These are phyloP conservation scores for Cancer borealis DNA, from an alignment of 2,888 invertebrate species.

Conservation along the genomic window DNA sequence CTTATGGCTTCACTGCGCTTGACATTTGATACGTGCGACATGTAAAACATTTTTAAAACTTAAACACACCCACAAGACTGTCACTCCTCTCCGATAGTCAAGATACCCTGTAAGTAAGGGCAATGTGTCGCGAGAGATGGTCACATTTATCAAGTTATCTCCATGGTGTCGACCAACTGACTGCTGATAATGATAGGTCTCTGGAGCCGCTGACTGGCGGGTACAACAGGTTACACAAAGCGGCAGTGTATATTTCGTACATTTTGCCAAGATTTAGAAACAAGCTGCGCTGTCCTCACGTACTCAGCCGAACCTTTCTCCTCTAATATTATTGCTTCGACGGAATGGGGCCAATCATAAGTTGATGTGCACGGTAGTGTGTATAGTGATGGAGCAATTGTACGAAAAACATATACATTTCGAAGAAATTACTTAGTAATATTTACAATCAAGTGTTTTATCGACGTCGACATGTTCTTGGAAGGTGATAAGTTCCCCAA, in stretches of 20 bases:
- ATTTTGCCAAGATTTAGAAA: not conserved
- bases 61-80: not conserved
- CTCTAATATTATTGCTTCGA: not conserved
- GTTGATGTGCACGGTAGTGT: not conserved
- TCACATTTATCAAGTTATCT: not conserved
- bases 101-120: not conserved
- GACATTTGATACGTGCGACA: not conserved
- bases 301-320: not conserved
- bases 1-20: not conserved
- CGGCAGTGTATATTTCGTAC: slow-evolving; percentile 5
- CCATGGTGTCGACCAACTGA: not conserved
- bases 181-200: not conserved
- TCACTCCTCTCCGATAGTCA: not conserved
- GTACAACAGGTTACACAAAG: not conserved
- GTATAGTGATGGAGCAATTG: not conserved
- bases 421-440: not conserved
- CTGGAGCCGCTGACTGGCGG: not conserved
- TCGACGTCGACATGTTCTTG: not conserved
- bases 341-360: not conserved
- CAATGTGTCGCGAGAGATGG: not conserved
- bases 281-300: not conserved
- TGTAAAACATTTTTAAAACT: not conserved
- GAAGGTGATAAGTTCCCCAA: not conserved
- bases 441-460: not conserved
- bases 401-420: not conserved